Evolutionary conservation across 2,797 vertebrate genomes (phyloP).

Genomic region (Macroramphosus scolopax): DNA sequence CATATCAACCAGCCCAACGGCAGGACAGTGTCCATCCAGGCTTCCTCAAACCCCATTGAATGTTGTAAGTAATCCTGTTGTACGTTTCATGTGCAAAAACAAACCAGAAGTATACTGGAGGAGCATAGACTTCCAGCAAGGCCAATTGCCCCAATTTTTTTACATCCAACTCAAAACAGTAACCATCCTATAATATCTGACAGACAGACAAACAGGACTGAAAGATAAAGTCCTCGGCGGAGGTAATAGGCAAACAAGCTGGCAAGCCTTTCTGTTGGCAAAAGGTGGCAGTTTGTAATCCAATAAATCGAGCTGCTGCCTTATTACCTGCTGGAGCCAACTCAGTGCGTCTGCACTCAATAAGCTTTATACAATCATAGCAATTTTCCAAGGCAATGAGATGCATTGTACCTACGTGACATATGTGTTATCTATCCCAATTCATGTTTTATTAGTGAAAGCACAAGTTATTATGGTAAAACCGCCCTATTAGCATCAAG

Average conservation of each 20-base stretch:
- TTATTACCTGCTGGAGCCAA: constrained; percentile 58
- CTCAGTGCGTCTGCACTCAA: constrained; percentile 44
- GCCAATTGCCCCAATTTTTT: too few species aligned
- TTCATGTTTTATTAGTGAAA: constrained; percentile 59
- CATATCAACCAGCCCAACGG: constrained; percentile 92
- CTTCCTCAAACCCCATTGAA: constrained; percentile 91
- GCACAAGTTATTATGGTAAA: constrained; percentile 58
- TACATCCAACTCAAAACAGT: too few species aligned
- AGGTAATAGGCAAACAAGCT: background rate
- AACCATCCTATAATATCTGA: too few species aligned
- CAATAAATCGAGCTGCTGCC: constrained; percentile 48
- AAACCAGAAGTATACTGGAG: too few species aligned
- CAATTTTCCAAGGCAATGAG: constrained; percentile 54
- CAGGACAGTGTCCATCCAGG: constrained; percentile 90
- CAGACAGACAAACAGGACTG: too few species aligned
- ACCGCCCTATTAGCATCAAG: constrained; percentile 47
- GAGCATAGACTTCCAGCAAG: too few species aligned
- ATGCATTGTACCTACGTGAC: constrained; percentile 58
- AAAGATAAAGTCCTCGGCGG: too few species aligned
- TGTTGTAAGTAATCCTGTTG: constrained; percentile 86
- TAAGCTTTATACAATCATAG: constrained; percentile 59
- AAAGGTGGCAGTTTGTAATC: constrained; percentile 22
- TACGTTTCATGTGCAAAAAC: too few species aligned
- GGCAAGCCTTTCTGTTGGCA: constrained; percentile 19
- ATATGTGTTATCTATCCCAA: constrained; percentile 59